phyloP scores from a whole-genome alignment of 2,888 invertebrate species.

The Aleiodes alternator region DNA sequence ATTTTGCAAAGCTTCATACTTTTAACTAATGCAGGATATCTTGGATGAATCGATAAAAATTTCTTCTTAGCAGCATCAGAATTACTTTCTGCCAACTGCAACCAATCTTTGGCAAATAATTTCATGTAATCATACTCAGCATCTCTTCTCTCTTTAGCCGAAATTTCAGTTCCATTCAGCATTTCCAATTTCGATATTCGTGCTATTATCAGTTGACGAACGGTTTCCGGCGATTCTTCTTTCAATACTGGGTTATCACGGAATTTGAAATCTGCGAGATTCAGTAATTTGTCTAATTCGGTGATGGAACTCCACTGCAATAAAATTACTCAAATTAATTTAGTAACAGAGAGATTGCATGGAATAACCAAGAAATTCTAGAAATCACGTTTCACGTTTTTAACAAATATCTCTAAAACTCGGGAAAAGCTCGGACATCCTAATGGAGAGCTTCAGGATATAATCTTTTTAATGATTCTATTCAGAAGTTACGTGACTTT shows the following conservation, averaged over 20 bases:
- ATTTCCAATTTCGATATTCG: constrained; percentile 84
- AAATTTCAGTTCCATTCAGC: constrained; percentile 85
- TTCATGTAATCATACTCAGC: constrained; percentile 96
- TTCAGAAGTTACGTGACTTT: too few species aligned
- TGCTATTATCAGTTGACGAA: constrained; percentile 88
- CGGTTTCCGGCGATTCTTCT: constrained; percentile 82
- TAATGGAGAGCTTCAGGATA: too few species aligned
- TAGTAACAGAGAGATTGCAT: too few species aligned
- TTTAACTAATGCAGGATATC: constrained; percentile 84
- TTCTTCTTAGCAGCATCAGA: constrained; percentile 74
- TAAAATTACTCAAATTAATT: constrained; percentile 13
- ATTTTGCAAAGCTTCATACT: constrained; percentile 78
- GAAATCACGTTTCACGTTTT: too few species aligned
- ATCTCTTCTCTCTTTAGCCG: constrained; percentile 84
- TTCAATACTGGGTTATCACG: constrained; percentile 83
- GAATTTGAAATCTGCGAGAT: constrained; percentile 83
- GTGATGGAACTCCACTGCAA: constrained; percentile 89
- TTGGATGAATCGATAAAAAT: constrained; percentile 84
- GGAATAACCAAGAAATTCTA: too few species aligned
- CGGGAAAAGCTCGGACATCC: too few species aligned
- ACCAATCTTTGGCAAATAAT: constrained; percentile 86
- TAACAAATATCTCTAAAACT: too few species aligned
- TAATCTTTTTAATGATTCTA: too few species aligned
- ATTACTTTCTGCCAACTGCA: constrained; percentile 77
- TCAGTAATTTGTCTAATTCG: constrained; percentile 87